Evolutionary conservation across 2,888 invertebrate species (phyloP).

Genomic region (Brachyptera putata): DNA sequence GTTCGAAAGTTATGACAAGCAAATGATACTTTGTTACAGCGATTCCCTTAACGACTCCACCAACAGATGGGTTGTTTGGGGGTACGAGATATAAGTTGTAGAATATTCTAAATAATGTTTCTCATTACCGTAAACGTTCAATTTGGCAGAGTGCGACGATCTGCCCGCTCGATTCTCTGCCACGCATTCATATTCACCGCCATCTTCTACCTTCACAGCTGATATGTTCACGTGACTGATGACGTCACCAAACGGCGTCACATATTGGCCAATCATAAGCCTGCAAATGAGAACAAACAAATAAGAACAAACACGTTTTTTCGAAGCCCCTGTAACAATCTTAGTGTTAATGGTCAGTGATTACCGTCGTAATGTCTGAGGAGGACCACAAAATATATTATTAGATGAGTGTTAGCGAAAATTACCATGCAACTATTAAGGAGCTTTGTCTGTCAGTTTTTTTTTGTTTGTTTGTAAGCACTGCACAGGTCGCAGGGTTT

Average conservation of each 20-base stretch:
- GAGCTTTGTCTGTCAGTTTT: too few species aligned
- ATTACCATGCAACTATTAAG: too few species aligned
- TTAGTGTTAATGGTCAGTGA: too few species aligned
- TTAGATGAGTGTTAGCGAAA: too few species aligned
- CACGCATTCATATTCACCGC: slow-evolving; percentile 52
- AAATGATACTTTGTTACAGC: too few species aligned
- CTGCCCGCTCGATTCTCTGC: slow-evolving; percentile 51
- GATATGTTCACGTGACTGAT: slow-evolving; percentile 50
- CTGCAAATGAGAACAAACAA: slow-evolving; percentile 40
- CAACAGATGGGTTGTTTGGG: too few species aligned
- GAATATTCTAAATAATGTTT: background rate
- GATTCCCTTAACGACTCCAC: too few species aligned
- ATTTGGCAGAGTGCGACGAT: slow-evolving; percentile 47
- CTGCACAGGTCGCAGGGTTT: too few species aligned
- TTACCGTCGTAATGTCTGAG: background rate
- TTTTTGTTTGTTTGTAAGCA: too few species aligned
- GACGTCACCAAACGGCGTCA: slow-evolving; percentile 49
- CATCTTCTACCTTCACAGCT: slow-evolving; percentile 48
- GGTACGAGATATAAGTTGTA: background rate
- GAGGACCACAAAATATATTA: too few species aligned
- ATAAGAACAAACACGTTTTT: background rate
- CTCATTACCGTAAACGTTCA: slow-evolving; percentile 57
- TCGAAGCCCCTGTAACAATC: too few species aligned
- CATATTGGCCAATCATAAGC: slow-evolving; percentile 49
- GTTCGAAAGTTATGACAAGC: too few species aligned